Conservation (phyloP, 2,113 vertebrate genomes). For the Henicopernis longicauda region DNA sequence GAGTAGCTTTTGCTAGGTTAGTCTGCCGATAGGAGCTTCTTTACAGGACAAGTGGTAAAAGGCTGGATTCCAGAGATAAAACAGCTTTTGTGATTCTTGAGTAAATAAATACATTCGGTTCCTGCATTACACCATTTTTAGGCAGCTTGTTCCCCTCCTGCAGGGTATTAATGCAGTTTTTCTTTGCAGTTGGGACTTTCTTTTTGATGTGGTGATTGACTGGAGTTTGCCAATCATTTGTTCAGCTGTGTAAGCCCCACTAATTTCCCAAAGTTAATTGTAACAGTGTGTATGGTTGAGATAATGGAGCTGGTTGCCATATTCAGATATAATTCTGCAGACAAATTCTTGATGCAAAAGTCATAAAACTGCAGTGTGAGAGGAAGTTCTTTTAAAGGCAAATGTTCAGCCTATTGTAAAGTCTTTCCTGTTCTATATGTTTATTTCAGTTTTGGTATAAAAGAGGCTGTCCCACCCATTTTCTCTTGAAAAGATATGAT, state of each 20-base stretch:
- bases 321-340: conserved; percentile 37
- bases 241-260: conserved; percentile 34
- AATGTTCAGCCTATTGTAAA: conserved; percentile 18
- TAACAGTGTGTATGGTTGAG: conserved; percentile 8
- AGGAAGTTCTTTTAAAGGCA: conserved; percentile 21
- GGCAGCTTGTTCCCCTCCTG: background rate
- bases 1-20: background rate
- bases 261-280: conserved; percentile 24
- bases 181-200: conserved; percentile 4
- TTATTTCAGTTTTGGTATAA: conserved; percentile 62
- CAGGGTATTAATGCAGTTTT: background rate
- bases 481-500: conserved; percentile 32
- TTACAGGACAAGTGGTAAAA: background rate
- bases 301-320: conserved; percentile 25
- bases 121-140: background rate
- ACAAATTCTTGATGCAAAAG: conserved; percentile 37
- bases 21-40: background rate
- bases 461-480: conserved; percentile 37
- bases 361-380: conserved; percentile 29
- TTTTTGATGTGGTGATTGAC: conserved; percentile 28
- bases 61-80: background rate
- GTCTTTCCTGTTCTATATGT: background rate
- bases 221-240: background rate
- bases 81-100: background rate
- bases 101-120: conserved; percentile 10